These are phyloP conservation scores for Neosalanx taihuensis DNA, from an alignment of 2,797 vertebrate species.

Conservation along the genomic window DNA sequence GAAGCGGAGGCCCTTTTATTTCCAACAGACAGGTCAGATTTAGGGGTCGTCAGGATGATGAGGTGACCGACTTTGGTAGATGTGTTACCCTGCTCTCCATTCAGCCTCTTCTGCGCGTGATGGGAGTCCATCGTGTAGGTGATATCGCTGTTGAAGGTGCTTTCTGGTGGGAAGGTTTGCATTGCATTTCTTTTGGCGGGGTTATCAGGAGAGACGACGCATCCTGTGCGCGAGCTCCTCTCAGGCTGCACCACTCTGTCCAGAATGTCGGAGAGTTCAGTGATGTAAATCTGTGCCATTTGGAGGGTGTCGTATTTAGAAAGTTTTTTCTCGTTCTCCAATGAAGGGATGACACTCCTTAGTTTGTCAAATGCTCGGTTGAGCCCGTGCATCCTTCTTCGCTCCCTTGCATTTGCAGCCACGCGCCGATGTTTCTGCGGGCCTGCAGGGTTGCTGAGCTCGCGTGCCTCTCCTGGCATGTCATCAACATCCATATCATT, in stretches of 20 bases:
- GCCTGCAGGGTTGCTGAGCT: constrained; percentile 39
- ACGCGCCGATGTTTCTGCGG: constrained; percentile 75
- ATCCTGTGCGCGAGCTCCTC: constrained; percentile 30
- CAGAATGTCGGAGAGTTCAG: constrained; percentile 76
- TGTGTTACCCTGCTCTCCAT: constrained; percentile 45
- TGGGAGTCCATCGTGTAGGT: constrained; percentile 32
- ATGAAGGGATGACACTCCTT: constrained; percentile 78
- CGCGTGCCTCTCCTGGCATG: constrained; percentile 28
- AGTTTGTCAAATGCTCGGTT: constrained; percentile 81
- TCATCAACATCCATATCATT: constrained; percentile 28
- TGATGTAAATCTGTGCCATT: constrained; percentile 85
- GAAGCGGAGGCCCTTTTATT: constrained; percentile 46
- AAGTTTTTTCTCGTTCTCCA: constrained; percentile 80
- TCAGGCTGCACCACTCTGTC: constrained; percentile 66
- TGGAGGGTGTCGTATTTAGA: constrained; percentile 84
- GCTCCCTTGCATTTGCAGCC: constrained; percentile 79
- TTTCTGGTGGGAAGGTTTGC: constrained; percentile 46
- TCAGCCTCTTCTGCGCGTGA: constrained; percentile 33
- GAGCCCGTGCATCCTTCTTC: constrained; percentile 81
- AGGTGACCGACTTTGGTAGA: constrained; percentile 56
- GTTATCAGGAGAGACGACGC: constrained; percentile 42
- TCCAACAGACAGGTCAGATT: constrained; percentile 54
- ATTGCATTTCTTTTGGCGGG: constrained; percentile 51
- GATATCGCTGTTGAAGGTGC: constrained; percentile 18
- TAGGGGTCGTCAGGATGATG: constrained; percentile 60